Conservation (phyloP, 2,888 invertebrate genomes). For the Zhengitettix transpicula region DNA sequence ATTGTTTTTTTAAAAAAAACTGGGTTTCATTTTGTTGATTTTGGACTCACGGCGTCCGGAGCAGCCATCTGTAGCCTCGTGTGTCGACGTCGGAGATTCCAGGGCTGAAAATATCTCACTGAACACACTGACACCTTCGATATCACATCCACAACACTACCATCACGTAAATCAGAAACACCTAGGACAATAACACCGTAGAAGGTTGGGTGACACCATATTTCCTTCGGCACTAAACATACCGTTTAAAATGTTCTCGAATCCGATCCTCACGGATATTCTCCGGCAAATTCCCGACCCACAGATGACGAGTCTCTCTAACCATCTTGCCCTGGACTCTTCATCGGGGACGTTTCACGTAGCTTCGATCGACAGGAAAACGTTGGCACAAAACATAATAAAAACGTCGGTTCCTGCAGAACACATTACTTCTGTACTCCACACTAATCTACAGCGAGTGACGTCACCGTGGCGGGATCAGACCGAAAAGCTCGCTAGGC, state of each 20-base stretch:
- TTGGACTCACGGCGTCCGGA: slow-evolving; percentile 11
- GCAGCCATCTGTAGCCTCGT: neutral
- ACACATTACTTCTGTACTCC: slow-evolving; percentile 20
- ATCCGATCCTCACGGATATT: slow-evolving; percentile 95
- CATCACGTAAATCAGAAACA: slow-evolving; percentile 8
- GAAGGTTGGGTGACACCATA: neutral
- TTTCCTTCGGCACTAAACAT: slow-evolving; percentile 24
- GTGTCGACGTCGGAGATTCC: neutral
- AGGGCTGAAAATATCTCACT: slow-evolving; percentile 6
- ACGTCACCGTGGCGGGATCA: slow-evolving; percentile 32
- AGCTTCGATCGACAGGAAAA: slow-evolving; percentile 29
- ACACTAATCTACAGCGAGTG: slow-evolving; percentile 32
- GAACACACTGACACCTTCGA: slow-evolving; percentile 9
- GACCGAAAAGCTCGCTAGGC: slow-evolving; percentile 18
- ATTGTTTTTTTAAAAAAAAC: neutral
- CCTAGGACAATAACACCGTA: slow-evolving; percentile 1
- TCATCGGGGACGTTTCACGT: slow-evolving; percentile 48
- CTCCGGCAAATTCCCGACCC: slow-evolving; percentile 99
- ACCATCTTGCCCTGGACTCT: slow-evolving; percentile 97
- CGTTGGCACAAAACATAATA: slow-evolving; percentile 19
- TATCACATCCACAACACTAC: slow-evolving; percentile 7
- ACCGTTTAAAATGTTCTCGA: slow-evolving; percentile 96
- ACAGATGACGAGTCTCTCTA: slow-evolving; percentile 99
- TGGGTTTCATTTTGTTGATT: slow-evolving; percentile 1
- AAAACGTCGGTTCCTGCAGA: slow-evolving; percentile 10